Evolutionary conservation across 2,797 vertebrate genomes (phyloP).

Genomic region (Apogon hyalosoma): DNA sequence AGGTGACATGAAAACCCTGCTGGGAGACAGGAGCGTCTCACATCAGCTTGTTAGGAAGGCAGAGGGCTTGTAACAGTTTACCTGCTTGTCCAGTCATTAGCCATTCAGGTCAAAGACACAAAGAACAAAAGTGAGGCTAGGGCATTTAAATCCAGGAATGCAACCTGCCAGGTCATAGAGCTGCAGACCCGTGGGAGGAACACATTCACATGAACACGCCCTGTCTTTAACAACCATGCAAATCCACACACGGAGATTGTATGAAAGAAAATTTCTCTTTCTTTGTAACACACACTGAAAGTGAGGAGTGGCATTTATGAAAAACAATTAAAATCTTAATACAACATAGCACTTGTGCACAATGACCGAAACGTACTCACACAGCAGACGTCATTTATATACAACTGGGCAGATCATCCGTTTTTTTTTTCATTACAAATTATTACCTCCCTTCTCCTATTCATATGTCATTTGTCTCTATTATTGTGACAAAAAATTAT

Average conservation of each 20-base stretch:
- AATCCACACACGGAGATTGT: conserved; percentile 51
- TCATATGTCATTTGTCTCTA: conserved; percentile 37
- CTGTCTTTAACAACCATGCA: conserved; percentile 31
- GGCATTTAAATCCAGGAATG: conserved; percentile 77
- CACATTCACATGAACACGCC: conserved; percentile 54
- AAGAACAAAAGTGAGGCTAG: conserved; percentile 73
- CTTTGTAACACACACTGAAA: conserved; percentile 13
- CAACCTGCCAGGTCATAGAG: conserved; percentile 65
- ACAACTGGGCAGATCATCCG: conserved; percentile 33
- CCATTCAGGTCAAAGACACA: conserved; percentile 63
- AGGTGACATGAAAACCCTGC: conserved; percentile 58
- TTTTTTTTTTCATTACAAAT: conserved; percentile 36
- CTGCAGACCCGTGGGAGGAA: conserved; percentile 42
- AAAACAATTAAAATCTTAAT: conserved; percentile 36
- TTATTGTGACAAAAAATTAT: conserved; percentile 17
- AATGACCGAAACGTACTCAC: conserved; percentile 19
- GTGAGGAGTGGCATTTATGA: conserved; percentile 32
- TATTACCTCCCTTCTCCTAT: conserved; percentile 18
- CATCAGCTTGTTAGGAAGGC: conserved; percentile 63
- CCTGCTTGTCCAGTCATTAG: conserved; percentile 66
- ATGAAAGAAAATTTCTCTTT: conserved; percentile 28
- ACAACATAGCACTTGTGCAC: not conserved
- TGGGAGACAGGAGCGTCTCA: conserved; percentile 48
- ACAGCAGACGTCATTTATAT: conserved; percentile 30
- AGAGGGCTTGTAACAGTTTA: conserved; percentile 65